These are phyloP conservation scores for Porites australiensis DNA, from an alignment of 64 coral and sea anemone genomes.

Conservation along the genomic window DNA sequence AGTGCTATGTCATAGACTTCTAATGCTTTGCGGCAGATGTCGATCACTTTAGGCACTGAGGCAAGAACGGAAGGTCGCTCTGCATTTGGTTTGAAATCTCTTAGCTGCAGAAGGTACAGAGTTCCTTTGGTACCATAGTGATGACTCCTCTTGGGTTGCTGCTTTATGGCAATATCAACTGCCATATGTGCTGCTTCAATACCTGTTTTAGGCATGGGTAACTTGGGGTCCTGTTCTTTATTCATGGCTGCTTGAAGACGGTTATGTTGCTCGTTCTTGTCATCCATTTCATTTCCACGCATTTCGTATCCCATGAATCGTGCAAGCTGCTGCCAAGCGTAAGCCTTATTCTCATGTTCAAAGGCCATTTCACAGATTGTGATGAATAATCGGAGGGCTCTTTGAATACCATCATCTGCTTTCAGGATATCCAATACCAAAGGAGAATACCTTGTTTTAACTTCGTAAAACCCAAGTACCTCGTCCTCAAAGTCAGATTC, in stretches of 20 bases:
- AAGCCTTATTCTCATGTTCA: conserved; percentile 34
- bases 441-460: conserved; percentile 25
- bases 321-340: conserved; percentile 57
- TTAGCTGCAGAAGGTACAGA: conserved; percentile 39
- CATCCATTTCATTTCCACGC: conserved; percentile 30
- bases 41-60: conserved; percentile 4
- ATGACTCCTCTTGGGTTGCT: conserved; percentile 30
- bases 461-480: conserved; percentile 3
- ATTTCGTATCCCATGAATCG: conserved; percentile 49
- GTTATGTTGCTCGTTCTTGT: not conserved
- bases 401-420: not conserved
- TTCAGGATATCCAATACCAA: conserved; percentile 27
- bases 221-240: not conserved
- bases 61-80: not conserved
- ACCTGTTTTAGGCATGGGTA: conserved; percentile 12
- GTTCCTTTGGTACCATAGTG: conserved; percentile 51
- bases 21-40: conserved; percentile 39
- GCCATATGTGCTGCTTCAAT: conserved; percentile 54
- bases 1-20: conserved; percentile 32
- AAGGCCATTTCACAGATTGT: conserved; percentile 22
- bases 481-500: conserved; percentile 34
- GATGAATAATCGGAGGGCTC: conserved; percentile 21
- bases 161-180: conserved; percentile 44
- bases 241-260: not conserved
- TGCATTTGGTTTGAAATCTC: conserved; percentile 11